Base-by-base conservation (phyloP, 2,113 vertebrate species). In the Sakesphorus luctuosus region DNA sequence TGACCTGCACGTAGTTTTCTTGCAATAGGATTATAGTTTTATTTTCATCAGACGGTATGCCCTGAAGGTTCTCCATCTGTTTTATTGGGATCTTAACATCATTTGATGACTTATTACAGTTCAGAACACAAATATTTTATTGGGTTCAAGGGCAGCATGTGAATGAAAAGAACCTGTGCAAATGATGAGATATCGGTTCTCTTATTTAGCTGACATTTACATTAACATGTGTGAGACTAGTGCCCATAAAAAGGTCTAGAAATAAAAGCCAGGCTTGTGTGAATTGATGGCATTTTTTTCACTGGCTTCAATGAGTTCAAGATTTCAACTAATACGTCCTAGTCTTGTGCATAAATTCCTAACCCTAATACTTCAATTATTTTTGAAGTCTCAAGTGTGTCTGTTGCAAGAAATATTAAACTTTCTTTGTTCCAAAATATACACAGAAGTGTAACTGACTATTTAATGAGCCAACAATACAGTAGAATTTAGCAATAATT, bases 21-120 rank as follows among this genome's bases (percentile, higher is more conserved):
- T 86, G n/a, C 81, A 63, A 28, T 43, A 63, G 36, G 56, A 38
- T 95, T 94, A 33, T 79, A 86, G 59, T 73, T 93, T 75, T 66
- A 78, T 95, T 82, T 77, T 96, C 19, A 50, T 90, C 55, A 87
- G 73, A 82, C 82, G 56, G 38, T 63, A 53, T 87, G 53, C 77
- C 73, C 87, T 91, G 80, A 80, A 93, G 84, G 52, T 49, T 58
- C 84, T 80, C 83, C 95, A 81, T 94, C 94, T 97, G 90, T 91
- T 94, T 87, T 93, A 35, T 77, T 89, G 76, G 21, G 82, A 85
- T 93, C 63, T 95, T 95, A 96, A 74, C 55, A 93, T 87, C 52
- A 73, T 91, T 87, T 94, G 73, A 96, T 91, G 71, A 95, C 89
- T 65, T 93, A 74, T 47, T 72, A 44, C 56, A 77, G 75, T 94